Evolutionary conservation across 2,888 invertebrate genomes (phyloP).

Genomic region (Melolontha melolontha): DNA sequence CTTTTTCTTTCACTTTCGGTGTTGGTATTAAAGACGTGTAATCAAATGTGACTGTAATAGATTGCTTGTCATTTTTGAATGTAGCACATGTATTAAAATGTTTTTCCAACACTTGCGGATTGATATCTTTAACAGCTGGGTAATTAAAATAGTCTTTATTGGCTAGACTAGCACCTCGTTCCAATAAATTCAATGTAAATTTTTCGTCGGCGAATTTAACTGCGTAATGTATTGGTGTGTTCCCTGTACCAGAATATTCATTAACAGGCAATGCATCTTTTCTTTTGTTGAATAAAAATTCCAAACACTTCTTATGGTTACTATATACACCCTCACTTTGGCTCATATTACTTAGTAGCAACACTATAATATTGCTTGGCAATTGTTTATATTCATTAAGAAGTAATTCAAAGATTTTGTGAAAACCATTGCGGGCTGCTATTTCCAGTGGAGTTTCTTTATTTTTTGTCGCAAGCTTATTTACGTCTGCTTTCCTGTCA

Average conservation of each 20-base stretch:
- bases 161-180: constrained; percentile 80
- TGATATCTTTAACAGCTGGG: constrained; percentile 79
- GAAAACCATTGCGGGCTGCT: constrained; percentile 73
- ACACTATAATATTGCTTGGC: constrained; percentile 48
- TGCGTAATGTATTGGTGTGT: constrained; percentile 61
- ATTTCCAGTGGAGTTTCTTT: constrained; percentile 70
- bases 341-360: constrained; percentile 59
- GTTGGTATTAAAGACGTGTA: constrained; percentile 76
- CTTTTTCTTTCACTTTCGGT: too few relatives aligned
- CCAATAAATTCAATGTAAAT: constrained; percentile 42
- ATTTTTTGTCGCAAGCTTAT: constrained; percentile 67
- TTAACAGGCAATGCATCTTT: background rate
- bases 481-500: constrained; percentile 68
- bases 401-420: constrained; percentile 69
- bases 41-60: constrained; percentile 73
- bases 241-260: constrained; percentile 54
- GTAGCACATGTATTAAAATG: constrained; percentile 81
- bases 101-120: constrained; percentile 75
- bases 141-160: constrained; percentile 74
- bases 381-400: constrained; percentile 63
- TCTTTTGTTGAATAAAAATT: constrained; percentile 3
- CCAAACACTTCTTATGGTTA: constrained; percentile 69
- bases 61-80: constrained; percentile 74
- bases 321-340: constrained; percentile 66
- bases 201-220: constrained; percentile 56